phyloP scores from a whole-genome alignment of 1,140 invertebrate species.

The Sipha flava region DNA sequence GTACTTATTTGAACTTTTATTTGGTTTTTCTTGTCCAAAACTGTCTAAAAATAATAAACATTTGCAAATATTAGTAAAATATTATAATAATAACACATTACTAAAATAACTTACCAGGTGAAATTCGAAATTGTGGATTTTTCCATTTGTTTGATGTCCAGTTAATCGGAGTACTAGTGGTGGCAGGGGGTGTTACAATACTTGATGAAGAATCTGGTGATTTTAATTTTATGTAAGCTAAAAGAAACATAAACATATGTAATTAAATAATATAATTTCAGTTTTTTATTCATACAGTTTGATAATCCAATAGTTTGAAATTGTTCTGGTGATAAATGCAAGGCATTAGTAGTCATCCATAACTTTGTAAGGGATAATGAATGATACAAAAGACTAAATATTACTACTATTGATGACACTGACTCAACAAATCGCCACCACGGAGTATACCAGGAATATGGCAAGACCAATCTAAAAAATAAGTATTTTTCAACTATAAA shows the following conservation, averaged over 20 bases:
- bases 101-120: neutral
- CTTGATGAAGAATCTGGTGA: neutral
- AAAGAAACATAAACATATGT: neutral
- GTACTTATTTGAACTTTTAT: neutral
- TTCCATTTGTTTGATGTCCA: constrained; percentile 8
- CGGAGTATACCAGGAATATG: constrained; percentile 24
- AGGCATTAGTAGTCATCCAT: neutral
- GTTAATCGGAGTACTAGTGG: constrained; percentile 23
- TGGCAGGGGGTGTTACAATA: constrained; percentile 1
- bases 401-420: neutral
- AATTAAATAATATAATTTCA: neutral
- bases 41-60: neutral
- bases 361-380: neutral
- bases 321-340: constrained; percentile 2
- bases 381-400: neutral
- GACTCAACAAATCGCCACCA: constrained; percentile 18
- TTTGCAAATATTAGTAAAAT: neutral
- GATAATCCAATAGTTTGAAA: constrained; percentile 18
- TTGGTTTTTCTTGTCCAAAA: constrained; percentile 7
- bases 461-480: neutral
- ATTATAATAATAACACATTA: neutral
- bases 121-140: neutral
- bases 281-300: neutral
- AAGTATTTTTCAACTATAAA: neutral
- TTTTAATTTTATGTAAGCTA: constrained; percentile 25